These are phyloP conservation scores for Branchellion lobata DNA, from an alignment of 2,888 invertebrate species.

Conservation along the genomic window DNA sequence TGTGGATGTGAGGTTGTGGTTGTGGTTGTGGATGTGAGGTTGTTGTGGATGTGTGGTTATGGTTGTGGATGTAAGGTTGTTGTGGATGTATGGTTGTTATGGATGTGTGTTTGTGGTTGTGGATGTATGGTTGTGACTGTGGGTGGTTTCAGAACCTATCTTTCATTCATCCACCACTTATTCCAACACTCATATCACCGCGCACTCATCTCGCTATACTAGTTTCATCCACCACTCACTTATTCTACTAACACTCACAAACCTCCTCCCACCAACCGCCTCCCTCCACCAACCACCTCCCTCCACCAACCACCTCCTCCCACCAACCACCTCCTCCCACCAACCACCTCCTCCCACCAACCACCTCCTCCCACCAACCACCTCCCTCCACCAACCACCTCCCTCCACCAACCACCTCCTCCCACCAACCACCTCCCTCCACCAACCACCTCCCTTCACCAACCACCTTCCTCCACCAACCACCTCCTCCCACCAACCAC, in stretches of 20 bases:
- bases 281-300: not conserved
- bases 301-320: not conserved
- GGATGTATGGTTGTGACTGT: not conserved
- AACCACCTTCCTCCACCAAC: not conserved
- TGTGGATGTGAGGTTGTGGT: too few species aligned
- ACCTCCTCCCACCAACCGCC: too few species aligned
- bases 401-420: too few species aligned
- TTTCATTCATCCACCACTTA: not conserved
- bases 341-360: conserved; percentile 2
- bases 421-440: too few species aligned
- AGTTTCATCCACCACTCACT: too few species aligned
- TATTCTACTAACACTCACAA: too few species aligned
- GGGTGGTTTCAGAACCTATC: not conserved
- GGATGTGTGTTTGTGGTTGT: not conserved
- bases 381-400: not conserved
- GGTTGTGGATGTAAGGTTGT: not conserved
- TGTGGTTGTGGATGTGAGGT: not conserved
- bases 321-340: conserved; percentile 1
- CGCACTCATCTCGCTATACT: not conserved
- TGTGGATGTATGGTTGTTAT: too few species aligned
- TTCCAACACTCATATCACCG: not conserved
- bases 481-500: not conserved
- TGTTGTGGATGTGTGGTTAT: too few species aligned
- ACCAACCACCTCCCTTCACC: too few species aligned
- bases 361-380: not conserved